phyloP scores from a whole-genome alignment of 2,797 vertebrate species.

The Arnoldichthys spilopterus region DNA sequence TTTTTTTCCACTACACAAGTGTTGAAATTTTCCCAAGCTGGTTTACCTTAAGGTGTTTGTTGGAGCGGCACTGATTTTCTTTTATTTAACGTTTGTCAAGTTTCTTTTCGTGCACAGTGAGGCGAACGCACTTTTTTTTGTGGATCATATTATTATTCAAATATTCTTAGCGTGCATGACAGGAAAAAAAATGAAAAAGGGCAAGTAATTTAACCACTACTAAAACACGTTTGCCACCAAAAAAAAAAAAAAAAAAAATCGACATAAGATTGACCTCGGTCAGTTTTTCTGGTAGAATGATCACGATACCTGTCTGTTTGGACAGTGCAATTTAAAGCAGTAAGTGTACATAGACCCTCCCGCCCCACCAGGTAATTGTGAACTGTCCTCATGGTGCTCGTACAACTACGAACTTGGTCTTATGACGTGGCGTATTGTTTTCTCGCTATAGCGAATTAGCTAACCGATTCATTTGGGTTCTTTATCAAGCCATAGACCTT shows the following conservation, averaged over 20 bases:
- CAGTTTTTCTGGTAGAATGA: neutral
- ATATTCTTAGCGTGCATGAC: neutral
- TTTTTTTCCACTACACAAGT: neutral
- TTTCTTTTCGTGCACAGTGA: neutral
- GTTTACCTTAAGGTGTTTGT: slow-evolving; percentile 10
- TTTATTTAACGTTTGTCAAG: neutral
- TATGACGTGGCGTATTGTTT: neutral
- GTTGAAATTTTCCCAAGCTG: neutral
- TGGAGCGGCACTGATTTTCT: neutral
- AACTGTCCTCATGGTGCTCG: neutral
- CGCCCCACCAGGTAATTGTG: neutral
- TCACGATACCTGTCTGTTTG: neutral
- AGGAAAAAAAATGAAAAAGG: neutral
- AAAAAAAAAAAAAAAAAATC: neutral
- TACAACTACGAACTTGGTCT: neutral
- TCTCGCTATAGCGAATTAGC: slow-evolving; percentile 23
- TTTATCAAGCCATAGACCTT: slow-evolving; percentile 18
- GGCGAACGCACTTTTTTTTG: neutral
- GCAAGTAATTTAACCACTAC: slow-evolving; percentile 9
- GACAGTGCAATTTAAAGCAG: neutral
- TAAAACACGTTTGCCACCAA: neutral
- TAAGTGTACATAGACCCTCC: neutral
- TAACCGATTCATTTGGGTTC: slow-evolving; percentile 21
- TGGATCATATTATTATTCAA: neutral
- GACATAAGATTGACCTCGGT: too few species aligned